Conservation (phyloP, 2,888 invertebrate genomes). For the Metalampra italica region DNA sequence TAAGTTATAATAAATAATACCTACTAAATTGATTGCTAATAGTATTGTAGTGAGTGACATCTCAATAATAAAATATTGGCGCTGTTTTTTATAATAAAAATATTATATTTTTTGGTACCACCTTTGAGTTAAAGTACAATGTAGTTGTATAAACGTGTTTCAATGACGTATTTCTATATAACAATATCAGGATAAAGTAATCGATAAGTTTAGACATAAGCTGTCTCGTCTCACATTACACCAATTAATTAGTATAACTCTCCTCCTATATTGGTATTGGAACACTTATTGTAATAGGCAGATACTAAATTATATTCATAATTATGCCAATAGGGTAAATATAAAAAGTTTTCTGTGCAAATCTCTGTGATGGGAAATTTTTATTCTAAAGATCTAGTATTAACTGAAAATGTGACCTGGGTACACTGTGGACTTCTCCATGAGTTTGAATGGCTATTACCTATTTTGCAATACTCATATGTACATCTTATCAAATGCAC, state of each 20-base stretch:
- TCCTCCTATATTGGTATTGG: conserved; percentile 63
- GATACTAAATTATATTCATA: conserved; percentile 66
- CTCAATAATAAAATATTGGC: conserved; percentile 65
- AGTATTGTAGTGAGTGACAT: conserved; percentile 63
- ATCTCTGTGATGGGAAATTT: conserved; percentile 74
- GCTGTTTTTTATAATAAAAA: conserved; percentile 54
- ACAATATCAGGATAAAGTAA: conserved; percentile 65
- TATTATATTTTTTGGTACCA: conserved; percentile 73
- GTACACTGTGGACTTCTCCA: conserved; percentile 38
- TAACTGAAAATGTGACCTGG: conserved; percentile 60
- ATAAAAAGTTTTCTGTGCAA: conserved; percentile 64
- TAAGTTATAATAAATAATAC: conserved; percentile 65
- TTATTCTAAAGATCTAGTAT: conserved; percentile 75
- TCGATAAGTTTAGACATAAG: conserved; percentile 67
- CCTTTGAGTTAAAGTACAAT: conserved; percentile 77
- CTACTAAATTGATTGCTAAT: conserved; percentile 58
- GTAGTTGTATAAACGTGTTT: conserved; percentile 67
- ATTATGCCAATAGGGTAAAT: conserved; percentile 71
- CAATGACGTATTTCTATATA: conserved; percentile 64
- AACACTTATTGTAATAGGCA: conserved; percentile 62
- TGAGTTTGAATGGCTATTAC: conserved; percentile 7
- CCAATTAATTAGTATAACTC: conserved; percentile 54
- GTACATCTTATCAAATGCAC: conserved; percentile 1
- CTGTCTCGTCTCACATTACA: conserved; percentile 70
- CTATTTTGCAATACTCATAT: conserved; percentile 15